Evolutionary conservation across 2,888 invertebrate species (phyloP), one percentile per base, ranked within the genome.

Genomic region (Achlya flavicornis): DNA sequence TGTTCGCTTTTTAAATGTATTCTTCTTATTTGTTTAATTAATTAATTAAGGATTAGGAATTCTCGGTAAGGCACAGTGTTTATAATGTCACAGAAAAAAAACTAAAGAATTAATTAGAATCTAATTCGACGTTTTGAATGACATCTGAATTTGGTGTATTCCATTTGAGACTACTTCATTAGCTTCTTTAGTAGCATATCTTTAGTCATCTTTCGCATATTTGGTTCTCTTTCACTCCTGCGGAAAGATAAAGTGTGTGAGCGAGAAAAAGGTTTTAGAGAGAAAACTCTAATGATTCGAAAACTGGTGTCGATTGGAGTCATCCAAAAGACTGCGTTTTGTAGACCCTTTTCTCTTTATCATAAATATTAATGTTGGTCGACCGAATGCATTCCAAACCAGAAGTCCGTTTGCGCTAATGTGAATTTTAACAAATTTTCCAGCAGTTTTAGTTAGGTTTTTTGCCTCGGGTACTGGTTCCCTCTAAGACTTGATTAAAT

Each of bases 351-450:
- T 82, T 78, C 79, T 69, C 78, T 76, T 81, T 77, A 81, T 83
- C 84, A 88, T 87, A 81, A 87, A 89, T 89, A 86, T 89, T 85
- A 84, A 89, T 89, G 87, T 85, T 57, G 69, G 64, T 69, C 64
- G 63, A 68, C 71, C 77, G 75, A 80, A 73, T 76, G 75, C 74
- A 74, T 76, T 69, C 73, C 71, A 68, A 65, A 66, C 72, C 66
- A 66, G 64, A 68, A 62, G 73, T 70, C 60, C 57, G 62, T 70
- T 68, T 71, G 68, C 64, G 68, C 68, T 69, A 67, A 74, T 74
- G 67, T 66, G 69, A 67, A 67, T 77, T 79, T 76, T 66, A 66
- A 71, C 73, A 75, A 74, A 75, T 69, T 74, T 73, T 60, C 66
- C 33, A 58, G 63, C 60, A 70, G 68, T 69, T 70, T 66, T 61